Conservation (phyloP, 2,113 vertebrate species). For the Planiliza haematocheilus region DNA sequence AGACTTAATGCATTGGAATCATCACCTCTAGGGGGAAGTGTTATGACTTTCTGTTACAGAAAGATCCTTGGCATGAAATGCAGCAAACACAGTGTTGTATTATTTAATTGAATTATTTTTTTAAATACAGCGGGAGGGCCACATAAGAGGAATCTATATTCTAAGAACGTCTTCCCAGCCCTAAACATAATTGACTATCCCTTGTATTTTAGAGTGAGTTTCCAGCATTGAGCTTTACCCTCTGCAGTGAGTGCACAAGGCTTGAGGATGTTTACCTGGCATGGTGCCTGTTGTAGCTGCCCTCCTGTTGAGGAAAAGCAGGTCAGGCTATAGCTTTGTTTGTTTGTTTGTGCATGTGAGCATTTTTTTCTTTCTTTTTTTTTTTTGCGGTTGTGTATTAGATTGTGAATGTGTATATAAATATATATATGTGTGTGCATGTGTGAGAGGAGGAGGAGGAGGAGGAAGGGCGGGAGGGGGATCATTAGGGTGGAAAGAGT, state of each 20-base stretch:
- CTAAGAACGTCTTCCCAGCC: conserved; percentile 52
- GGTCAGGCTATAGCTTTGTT: conserved; percentile 74
- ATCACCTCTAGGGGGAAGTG: conserved; percentile 62
- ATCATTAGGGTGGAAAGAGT: conserved; percentile 64
- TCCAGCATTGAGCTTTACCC: conserved; percentile 76
- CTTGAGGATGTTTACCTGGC: conserved; percentile 85
- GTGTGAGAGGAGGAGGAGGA: conserved; percentile 7
- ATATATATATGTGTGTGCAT: conserved; percentile 7
- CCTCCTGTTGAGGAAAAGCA: conserved; percentile 79
- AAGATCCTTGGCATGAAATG: conserved; percentile 68
- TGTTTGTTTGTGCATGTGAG: conserved; percentile 43
- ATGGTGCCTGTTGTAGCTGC: conserved; percentile 82
- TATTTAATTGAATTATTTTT: conserved; percentile 1
- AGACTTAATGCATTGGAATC: conserved; percentile 72
- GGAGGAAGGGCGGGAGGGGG: conserved; percentile 14
- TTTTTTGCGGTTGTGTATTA: conserved; percentile 27
- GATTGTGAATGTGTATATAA: conserved; percentile 24
- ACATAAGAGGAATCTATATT: conserved; percentile 69
- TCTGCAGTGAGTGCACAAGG: conserved; percentile 81
- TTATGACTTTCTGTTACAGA: conserved; percentile 62
- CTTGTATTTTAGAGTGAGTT: conserved; percentile 68
- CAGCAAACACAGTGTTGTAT: conserved; percentile 58
- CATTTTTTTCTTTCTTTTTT: background rate
- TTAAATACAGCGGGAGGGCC: conserved; percentile 60
- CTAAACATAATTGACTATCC: conserved; percentile 77